Conservation (phyloP, 2,113 vertebrate genomes). For the Channa argus region DNA sequence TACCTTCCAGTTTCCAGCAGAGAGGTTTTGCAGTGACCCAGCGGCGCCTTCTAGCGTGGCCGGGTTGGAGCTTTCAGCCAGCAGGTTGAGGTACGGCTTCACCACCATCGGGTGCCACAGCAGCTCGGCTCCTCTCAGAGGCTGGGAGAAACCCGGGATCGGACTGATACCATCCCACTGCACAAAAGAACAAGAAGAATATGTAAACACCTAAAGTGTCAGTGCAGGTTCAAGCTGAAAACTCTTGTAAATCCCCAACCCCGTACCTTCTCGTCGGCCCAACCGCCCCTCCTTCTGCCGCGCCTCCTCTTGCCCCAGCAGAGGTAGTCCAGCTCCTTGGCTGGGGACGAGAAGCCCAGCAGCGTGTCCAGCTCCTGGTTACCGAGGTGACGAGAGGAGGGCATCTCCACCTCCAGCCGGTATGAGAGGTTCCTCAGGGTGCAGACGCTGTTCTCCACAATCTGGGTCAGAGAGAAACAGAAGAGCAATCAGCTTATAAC, state of each 20-base stretch:
- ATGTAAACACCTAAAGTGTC: no score
- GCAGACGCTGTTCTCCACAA: constrained; percentile 98
- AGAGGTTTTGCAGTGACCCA: constrained; percentile 96
- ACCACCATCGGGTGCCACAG: constrained; percentile 98
- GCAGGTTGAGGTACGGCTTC: constrained; percentile 95
- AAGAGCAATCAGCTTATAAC: no score
- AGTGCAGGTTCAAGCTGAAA: no score
- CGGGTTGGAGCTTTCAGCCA: constrained; percentile 98
- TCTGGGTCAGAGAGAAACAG: constrained; percentile 74
- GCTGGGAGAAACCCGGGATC: constrained; percentile 92
- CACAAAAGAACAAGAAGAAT: constrained; percentile 10
- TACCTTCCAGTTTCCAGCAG: constrained; percentile 98
- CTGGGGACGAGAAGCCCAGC: constrained; percentile 91
- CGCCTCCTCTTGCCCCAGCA: constrained; percentile 98
- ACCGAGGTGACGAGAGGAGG: constrained; percentile 92
- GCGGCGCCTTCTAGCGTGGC: constrained; percentile 97
- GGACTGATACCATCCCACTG: constrained; percentile 96
- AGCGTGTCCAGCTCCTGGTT: constrained; percentile 92
- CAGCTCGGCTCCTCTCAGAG: constrained; percentile 94
- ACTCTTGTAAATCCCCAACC: no score
- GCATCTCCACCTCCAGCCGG: constrained; percentile 96
- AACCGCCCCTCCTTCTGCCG: constrained; percentile 91
- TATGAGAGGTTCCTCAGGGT: constrained; percentile 98
- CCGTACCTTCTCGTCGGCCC: constrained; percentile 90
- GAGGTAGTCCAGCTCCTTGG: constrained; percentile 93